Base-by-base conservation (phyloP, 2,113 vertebrate genomes). In the Agapornis roseicollis region DNA sequence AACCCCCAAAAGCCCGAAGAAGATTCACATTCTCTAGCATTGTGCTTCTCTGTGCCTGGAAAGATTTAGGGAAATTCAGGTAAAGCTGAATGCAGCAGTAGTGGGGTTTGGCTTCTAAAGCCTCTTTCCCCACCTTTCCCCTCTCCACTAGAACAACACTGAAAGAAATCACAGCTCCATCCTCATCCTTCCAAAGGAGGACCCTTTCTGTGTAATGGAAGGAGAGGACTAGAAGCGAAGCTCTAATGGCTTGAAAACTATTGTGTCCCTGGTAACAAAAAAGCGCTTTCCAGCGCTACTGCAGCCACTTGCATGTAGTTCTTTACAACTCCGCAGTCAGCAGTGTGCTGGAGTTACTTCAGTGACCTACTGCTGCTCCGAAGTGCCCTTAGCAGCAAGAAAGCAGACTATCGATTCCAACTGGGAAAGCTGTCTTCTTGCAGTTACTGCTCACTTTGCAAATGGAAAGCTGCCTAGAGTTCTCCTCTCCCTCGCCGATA, bases 281-380 rank as follows among this genome's bases (percentile, higher is more conserved):
- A 90, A 93, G 96, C 95, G 90, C 83, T 94, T 97, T 90, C 93
- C 89, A 96, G 96, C 96, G 94, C 94, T 93, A 95, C 98, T 96
- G 97, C 97, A 97, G 96, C 96, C 97, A 96, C 97, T 98, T 96
- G 97, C 97, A 76, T 78, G 94, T 97, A 98, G 95, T 98, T 98
- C 97, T 97, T 89, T 92, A 94, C 97, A 98, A 98, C 98, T 98
- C 98, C 97, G 98, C 98, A 98, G 98, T 97, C 97, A 97, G 97
- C 97, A 95, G 94, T 46, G 96, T 94, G 97, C 96, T 91, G 96
- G 96, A 97, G 96, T 93, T 96, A 96, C 96, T 97, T 92, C 96
- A 61, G 93, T 96, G 97, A 97, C 97, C 98, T 97, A 94, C 87
- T 97, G 98, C 97, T 79, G 94, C 86, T 95, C 97, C 92, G 78